Evolutionary conservation across 2,888 invertebrate genomes (phyloP).

Genomic region (Sycophila texana): DNA sequence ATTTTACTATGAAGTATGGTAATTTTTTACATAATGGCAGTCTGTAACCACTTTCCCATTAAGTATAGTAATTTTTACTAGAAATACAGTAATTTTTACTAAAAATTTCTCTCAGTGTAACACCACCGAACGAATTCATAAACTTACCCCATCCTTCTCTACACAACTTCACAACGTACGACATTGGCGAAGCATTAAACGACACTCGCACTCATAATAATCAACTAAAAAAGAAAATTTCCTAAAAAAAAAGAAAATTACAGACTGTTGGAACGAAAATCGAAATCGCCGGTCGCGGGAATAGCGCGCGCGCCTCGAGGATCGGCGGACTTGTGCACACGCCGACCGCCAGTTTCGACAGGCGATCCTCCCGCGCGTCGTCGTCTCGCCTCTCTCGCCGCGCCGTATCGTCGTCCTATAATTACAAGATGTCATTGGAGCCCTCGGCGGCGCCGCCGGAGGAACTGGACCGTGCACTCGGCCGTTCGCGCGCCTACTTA

Average conservation of each 20-base stretch:
- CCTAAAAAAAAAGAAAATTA: too few species aligned
- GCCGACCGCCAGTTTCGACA: constrained; percentile 14
- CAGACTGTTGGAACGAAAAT: not conserved
- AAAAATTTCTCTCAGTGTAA: too few species aligned
- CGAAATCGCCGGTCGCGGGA: not conserved
- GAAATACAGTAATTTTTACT: too few species aligned
- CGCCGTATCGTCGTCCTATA: constrained; percentile 21
- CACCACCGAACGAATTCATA: not conserved
- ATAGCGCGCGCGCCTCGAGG: not conserved
- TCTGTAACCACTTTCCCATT: too few species aligned
- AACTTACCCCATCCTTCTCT: constrained; percentile 52
- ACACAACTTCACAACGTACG: constrained; percentile 45
- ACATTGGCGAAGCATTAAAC: constrained; percentile 12
- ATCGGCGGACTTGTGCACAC: not conserved
- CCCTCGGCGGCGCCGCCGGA: constrained; percentile 59
- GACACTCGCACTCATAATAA: not conserved
- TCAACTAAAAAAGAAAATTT: not conserved
- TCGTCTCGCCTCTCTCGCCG: not conserved
- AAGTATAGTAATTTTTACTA: too few species aligned
- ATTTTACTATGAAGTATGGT: too few species aligned
- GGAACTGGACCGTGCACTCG: constrained; percentile 64
- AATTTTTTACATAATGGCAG: too few species aligned
- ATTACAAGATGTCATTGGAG: constrained; percentile 56
- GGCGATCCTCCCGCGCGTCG: not conserved
- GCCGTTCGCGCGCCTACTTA: constrained; percentile 59